A percentile compares a stretch with the other conserved stretches of the same genome.
Conservation (phyloP, 2,888 invertebrate species). For the Cephus nigrinus region DNA sequence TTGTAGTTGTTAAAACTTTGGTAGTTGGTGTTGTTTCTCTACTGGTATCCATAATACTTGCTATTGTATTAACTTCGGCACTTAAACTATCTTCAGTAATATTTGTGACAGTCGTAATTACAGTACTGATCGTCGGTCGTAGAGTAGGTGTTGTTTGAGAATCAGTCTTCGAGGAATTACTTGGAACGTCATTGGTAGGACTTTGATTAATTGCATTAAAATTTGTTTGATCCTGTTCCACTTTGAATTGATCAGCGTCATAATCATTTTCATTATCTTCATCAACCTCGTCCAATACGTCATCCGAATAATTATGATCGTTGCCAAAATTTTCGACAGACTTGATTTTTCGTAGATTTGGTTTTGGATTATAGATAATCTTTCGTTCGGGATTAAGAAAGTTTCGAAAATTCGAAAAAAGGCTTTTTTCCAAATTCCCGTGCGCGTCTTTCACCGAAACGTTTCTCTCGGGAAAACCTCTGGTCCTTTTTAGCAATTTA, state of each 20-base stretch:
- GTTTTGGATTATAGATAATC: constrained; percentile 11
- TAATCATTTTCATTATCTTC: not conserved
- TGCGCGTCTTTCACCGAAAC: not conserved
- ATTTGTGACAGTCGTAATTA: not conserved
- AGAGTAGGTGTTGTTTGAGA: not conserved
- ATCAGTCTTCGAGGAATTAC: not conserved
- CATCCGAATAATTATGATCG: not conserved
- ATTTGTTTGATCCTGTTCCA: not conserved
- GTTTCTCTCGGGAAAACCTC: not conserved
- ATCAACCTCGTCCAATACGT: not conserved
- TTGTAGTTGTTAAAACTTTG: not conserved
- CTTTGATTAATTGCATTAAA: not conserved
- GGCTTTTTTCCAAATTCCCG: not conserved
- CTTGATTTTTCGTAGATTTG: constrained; percentile 24
- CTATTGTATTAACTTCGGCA: not conserved
- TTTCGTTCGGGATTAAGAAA: not conserved
- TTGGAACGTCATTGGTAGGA: not conserved
- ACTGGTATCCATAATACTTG: not conserved
- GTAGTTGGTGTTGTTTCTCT: not conserved
- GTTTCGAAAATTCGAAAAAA: not conserved
- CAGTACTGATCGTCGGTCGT: not conserved
- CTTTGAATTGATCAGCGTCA: not conserved
- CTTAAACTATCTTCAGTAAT: not conserved
- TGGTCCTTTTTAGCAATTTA: constrained; percentile 5
- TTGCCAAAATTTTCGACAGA: constrained; percentile 16